phyloP scores from a whole-genome alignment of 1,140 invertebrate genomes.

The Homalodisca vitripennis region DNA sequence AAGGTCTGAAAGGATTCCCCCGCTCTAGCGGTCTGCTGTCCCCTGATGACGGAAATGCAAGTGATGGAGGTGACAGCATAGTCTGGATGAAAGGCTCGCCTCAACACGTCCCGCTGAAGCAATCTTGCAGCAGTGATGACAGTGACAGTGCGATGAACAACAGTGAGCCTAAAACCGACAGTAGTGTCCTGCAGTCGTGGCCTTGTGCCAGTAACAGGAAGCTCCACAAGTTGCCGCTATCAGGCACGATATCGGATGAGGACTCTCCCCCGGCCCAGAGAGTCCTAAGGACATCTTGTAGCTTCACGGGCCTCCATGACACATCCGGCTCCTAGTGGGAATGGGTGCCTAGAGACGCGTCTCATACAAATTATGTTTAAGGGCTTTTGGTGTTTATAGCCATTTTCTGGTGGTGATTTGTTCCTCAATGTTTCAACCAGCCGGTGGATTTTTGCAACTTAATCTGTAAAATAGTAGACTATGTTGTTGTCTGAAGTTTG shows the following conservation, averaged over 20 bases:
- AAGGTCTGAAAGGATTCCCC: background rate
- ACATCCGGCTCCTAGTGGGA: too few species aligned
- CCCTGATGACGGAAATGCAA: slow-evolving; percentile 38
- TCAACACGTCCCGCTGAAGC: slow-evolving; percentile 39
- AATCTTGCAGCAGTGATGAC: background rate
- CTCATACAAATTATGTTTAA: too few species aligned
- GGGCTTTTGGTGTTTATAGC: too few species aligned
- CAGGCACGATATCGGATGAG: slow-evolving; percentile 16
- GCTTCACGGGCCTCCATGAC: background rate
- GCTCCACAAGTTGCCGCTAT: background rate
- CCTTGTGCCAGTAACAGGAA: slow-evolving; percentile 17
- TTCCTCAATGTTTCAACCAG: too few species aligned
- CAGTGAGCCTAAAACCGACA: background rate
- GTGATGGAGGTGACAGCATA: slow-evolving; percentile 42
- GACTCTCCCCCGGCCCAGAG: slow-evolving; percentile 12
- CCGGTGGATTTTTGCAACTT: too few species aligned
- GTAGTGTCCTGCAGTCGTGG: slow-evolving; percentile 11
- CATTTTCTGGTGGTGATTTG: too few species aligned
- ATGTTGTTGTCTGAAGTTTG: too few species aligned
- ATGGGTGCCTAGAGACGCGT: too few species aligned
- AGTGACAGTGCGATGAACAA: background rate
- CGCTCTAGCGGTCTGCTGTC: slow-evolving; percentile 32
- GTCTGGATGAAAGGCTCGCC: slow-evolving; percentile 52
- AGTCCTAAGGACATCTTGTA: slow-evolving; percentile 20
- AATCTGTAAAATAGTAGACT: too few species aligned